Evolutionary conservation across 1,140 invertebrate genomes (phyloP), one percentile per base, ranked within the genome.

Genomic region (Drosophila obscura): DNA sequence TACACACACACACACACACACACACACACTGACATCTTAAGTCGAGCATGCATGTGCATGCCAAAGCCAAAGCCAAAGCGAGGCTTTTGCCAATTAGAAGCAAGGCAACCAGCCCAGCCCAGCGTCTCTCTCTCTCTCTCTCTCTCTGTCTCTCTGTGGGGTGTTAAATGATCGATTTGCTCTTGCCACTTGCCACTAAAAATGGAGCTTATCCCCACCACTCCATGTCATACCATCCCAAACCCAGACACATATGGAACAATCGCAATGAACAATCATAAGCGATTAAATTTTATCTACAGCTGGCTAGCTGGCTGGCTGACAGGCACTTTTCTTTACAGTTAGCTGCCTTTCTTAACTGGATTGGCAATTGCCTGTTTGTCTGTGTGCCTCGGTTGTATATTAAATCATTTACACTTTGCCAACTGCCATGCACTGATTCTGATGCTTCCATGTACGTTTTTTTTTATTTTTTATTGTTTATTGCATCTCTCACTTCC

Each of bases 361-460:
- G 66, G 66, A 69, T 63, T 73, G 69, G 46, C 68, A 59, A 51
- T 60, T 59, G 31, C 41, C 5, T 61, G 19, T 35, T 35, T 26
- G 24, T 41, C 5, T 62, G 43, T 53, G 53, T 24, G 44, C 53
- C 39, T 55, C 63, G 41, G 52, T 26, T 28, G 43, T 43, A 67
- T 85, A 62, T 61, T 72, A 80, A 85, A 77, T 80, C 58, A 77
- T 85, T 77, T 73, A 77, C 65, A 71, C 77, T 75, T 83, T 77
- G 74, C 74, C 74, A 59, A 53, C 75, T 76, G 73, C 50, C 73
- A 87, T 87, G 81, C 81, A 81, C 81, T 85, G 69, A 81, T 85
- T 85, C 73, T 62, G 60, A 50, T 71, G 52, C 22, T 46, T 41
- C 67, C 9, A 19, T 51, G 39, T 31, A 16, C 28, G 1, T 24